Percentiles rank a stretch among this genome's conserved stretches.
Evolutionary conservation across 2,113 vertebrate genomes (phyloP).

Genomic region (Macquaria ambigua): DNA sequence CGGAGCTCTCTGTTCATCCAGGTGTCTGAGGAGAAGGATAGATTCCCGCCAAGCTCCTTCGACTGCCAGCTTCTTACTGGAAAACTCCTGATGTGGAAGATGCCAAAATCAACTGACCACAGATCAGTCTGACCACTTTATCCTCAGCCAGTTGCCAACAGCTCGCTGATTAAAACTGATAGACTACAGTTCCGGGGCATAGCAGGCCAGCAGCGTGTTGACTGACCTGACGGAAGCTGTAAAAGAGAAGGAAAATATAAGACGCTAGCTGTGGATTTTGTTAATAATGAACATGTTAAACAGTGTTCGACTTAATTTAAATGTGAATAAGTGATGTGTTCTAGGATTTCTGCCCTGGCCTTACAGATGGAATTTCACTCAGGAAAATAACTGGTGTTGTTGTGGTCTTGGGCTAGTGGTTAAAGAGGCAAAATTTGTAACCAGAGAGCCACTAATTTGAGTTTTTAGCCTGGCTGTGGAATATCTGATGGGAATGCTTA

Average conservation of each 20-base stretch:
- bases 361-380: neutral
- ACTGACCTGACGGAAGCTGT: slow-evolving; percentile 46
- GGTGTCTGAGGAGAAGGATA: slow-evolving; percentile 53
- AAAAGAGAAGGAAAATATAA: slow-evolving; percentile 13
- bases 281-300: slow-evolving; percentile 16
- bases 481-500: neutral
- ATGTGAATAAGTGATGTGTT: slow-evolving; percentile 3
- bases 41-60: slow-evolving; percentile 56
- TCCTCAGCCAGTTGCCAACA: slow-evolving; percentile 42
- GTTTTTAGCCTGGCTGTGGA: neutral
- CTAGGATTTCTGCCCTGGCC: neutral
- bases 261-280: neutral
- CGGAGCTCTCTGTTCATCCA: slow-evolving; percentile 38
- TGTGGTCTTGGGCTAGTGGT: slow-evolving; percentile 15
- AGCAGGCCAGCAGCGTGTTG: slow-evolving; percentile 49
- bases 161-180: slow-evolving; percentile 67
- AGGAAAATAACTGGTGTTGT: neutral
- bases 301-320: slow-evolving; percentile 13
- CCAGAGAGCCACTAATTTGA: slow-evolving; percentile 7
- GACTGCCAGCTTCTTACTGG: slow-evolving; percentile 73
- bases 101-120: slow-evolving; percentile 75
- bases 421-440: slow-evolving; percentile 19
- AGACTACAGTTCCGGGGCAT: slow-evolving; percentile 22
- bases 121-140: slow-evolving; percentile 65
- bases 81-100: slow-evolving; percentile 58